phyloP scores from a whole-genome alignment of 92 coral and sea anemone species.

The Zoanthus sociatus region DNA sequence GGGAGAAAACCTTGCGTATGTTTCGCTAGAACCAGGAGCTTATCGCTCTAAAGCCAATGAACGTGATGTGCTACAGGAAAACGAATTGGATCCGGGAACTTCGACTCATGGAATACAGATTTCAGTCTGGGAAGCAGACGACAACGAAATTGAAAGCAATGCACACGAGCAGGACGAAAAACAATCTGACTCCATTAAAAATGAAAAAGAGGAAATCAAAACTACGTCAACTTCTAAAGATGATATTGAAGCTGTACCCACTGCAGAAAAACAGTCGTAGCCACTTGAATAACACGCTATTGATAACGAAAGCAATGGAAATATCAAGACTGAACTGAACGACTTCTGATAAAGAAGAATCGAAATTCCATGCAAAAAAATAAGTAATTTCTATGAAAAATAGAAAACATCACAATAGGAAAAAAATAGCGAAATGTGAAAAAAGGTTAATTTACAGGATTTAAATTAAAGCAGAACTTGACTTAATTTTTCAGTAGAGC shows the following conservation, averaged over 20 bases:
- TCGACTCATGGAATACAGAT: neutral
- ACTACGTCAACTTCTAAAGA: neutral
- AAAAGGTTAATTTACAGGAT: too few relatives aligned
- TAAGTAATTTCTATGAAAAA: too few relatives aligned
- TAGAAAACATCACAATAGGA: neutral
- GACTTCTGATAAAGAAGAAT: neutral
- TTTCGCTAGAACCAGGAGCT: slow-evolving; percentile 36
- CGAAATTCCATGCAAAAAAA: too few relatives aligned
- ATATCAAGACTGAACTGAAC: neutral
- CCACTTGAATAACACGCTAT: neutral
- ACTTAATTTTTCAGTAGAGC: too few relatives aligned
- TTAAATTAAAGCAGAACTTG: too few relatives aligned
- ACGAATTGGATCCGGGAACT: neutral
- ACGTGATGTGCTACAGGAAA: neutral
- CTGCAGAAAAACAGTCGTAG: neutral
- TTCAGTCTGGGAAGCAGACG: slow-evolving; percentile 8
- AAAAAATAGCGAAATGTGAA: neutral
- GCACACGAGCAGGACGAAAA: neutral
- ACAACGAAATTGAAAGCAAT: neutral
- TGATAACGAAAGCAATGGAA: neutral
- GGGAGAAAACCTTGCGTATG: slow-evolving; percentile 30
- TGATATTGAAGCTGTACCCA: neutral
- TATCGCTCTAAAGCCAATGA: neutral
- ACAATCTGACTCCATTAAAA: neutral
- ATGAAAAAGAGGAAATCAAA: neutral